Conservation (phyloP, 2,888 invertebrate species). For the Drymonia ruficornis region DNA sequence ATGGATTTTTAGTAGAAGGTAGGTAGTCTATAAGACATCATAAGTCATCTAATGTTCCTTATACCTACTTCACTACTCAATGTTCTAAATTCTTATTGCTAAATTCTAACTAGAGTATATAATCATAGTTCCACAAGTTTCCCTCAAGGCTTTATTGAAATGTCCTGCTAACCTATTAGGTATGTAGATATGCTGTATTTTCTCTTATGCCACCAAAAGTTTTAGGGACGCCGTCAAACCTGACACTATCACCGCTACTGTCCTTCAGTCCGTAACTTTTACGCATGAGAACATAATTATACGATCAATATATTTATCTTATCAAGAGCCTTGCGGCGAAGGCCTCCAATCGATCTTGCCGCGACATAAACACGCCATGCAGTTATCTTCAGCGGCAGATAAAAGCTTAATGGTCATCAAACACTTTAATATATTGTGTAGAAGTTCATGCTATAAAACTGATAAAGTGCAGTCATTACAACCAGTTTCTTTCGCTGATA, state of each 20-base stretch:
- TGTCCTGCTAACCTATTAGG: too few species aligned
- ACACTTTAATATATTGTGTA: constrained; percentile 45
- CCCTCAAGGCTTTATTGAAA: too few species aligned
- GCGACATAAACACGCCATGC: constrained; percentile 49
- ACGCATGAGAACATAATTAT: constrained; percentile 33
- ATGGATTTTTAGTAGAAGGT: not conserved
- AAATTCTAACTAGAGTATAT: too few species aligned
- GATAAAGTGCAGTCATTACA: constrained; percentile 25
- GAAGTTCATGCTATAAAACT: constrained; percentile 42
- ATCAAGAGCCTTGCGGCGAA: constrained; percentile 45
- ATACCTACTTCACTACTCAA: too few species aligned
- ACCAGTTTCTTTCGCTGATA: constrained; percentile 29
- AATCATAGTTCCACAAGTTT: too few species aligned
- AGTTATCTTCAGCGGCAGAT: constrained; percentile 44
- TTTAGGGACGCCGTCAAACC: not conserved
- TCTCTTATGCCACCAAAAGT: too few species aligned
- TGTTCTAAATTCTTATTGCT: too few species aligned
- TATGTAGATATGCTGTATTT: too few species aligned
- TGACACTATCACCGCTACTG: not conserved
- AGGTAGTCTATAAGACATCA: not conserved
- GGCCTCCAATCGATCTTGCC: constrained; percentile 52
- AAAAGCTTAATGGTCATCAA: constrained; percentile 48
- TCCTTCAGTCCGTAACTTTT: not conserved
- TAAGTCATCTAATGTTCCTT: not conserved
- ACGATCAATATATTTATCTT: constrained; percentile 51